phyloP scores from a whole-genome alignment of 2,888 invertebrate genomes.

The Acrocyrtus sp. region DNA sequence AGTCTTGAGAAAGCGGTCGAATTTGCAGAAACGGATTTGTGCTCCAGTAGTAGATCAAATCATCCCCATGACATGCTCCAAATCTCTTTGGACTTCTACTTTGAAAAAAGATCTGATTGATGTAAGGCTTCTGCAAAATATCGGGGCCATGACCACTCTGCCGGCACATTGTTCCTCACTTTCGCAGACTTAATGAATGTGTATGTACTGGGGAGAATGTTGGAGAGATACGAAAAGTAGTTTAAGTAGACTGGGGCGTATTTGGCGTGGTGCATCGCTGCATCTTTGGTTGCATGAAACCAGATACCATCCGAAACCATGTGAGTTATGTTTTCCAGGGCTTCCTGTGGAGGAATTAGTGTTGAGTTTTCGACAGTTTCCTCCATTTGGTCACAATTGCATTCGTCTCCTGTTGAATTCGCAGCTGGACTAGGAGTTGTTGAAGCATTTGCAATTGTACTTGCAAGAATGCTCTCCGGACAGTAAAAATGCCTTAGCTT shows the following conservation, averaged over 20 bases:
- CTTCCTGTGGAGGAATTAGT: slow-evolving; percentile 29
- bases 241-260: slow-evolving; percentile 55
- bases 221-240: slow-evolving; percentile 52
- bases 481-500: slow-evolving; percentile 50
- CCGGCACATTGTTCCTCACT: slow-evolving; percentile 12
- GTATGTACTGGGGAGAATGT: slow-evolving; percentile 45
- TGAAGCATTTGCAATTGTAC: no score
- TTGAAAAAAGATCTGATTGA: slow-evolving; percentile 17
- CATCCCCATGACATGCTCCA: slow-evolving; percentile 56
- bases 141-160: slow-evolving; percentile 23
- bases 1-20: slow-evolving; percentile 44
- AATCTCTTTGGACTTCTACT: slow-evolving; percentile 32
- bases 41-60: slow-evolving; percentile 24
- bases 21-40: slow-evolving; percentile 38
- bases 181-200: slow-evolving; percentile 34
- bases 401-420: no score
- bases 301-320: slow-evolving; percentile 57
- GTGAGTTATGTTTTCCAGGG: slow-evolving; percentile 38
- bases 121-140: slow-evolving; percentile 15
- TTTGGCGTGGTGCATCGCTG: slow-evolving; percentile 48
- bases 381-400: neutral
- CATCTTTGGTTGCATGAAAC: slow-evolving; percentile 50
- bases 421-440: no score
- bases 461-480: slow-evolving; percentile 11
- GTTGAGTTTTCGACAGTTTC: neutral